A percentile compares a stretch with the other conserved stretches of the same genome.
Evolutionary conservation across 2,113 vertebrate species (phyloP).

Genomic region (Passer domesticus): DNA sequence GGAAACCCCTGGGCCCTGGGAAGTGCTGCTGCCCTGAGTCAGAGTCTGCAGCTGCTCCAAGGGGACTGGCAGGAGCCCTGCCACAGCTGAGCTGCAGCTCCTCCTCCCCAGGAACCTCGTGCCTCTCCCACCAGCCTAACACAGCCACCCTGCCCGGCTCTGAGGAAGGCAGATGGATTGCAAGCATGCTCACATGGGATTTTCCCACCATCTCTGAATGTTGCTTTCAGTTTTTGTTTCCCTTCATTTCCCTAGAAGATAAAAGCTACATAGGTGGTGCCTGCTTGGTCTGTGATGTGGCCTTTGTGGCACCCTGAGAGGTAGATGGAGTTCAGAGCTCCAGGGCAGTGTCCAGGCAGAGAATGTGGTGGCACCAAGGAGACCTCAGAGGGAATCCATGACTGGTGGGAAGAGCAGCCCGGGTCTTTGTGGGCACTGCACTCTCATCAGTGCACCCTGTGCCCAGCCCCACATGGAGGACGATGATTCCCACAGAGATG

Average conservation of each 20-base stretch:
- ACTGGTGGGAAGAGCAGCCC: background rate
- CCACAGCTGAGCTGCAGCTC: background rate
- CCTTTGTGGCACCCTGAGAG: background rate
- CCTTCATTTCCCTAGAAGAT: background rate
- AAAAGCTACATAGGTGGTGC: background rate
- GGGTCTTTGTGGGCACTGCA: background rate
- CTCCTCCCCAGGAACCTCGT: background rate
- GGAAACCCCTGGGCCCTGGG: fast-evolving
- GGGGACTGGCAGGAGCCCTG: background rate
- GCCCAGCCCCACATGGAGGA: fast-evolving
- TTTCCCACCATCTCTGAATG: background rate
- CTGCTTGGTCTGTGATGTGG: background rate
- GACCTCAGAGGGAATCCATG: background rate
- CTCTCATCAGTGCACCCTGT: background rate
- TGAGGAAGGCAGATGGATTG: background rate
- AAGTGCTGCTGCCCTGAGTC: background rate
- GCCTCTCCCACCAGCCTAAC: background rate
- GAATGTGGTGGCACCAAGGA: background rate
- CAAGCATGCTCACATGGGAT: background rate
- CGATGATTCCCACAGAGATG: background rate
- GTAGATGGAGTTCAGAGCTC: background rate
- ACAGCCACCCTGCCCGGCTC: fast-evolving
- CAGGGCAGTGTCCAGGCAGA: background rate
- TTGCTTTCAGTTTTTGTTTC: background rate
- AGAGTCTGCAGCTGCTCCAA: background rate